A percentile compares a stretch with the other conserved stretches of the same genome.
Evolutionary conservation across 2,797 vertebrate genomes (phyloP).

Genomic region (Pseudomugil tenellus): DNA sequence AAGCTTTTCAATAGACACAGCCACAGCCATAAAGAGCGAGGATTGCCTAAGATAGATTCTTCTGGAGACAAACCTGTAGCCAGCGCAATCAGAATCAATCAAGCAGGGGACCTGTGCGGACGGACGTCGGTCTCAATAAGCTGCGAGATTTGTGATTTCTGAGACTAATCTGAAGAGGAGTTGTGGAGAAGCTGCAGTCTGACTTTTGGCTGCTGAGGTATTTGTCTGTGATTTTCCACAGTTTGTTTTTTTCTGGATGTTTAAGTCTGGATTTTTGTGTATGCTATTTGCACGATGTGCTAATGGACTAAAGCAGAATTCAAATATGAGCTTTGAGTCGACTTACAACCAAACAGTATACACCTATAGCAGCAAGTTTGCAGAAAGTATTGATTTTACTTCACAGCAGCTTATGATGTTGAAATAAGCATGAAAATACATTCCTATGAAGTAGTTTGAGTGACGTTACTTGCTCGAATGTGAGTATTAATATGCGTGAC

Average conservation of each 20-base stretch:
- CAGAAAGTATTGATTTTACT: constrained; percentile 1
- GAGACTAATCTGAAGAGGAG: constrained; percentile 54
- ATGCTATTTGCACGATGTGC: constrained; percentile 21
- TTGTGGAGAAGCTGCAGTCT: constrained; percentile 61
- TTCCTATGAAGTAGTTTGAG: constrained; percentile 23
- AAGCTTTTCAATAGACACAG: constrained; percentile 84
- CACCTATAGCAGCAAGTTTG: neutral
- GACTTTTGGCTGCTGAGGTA: constrained; percentile 77
- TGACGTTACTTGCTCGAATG: constrained; percentile 30
- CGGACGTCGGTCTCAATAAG: constrained; percentile 44
- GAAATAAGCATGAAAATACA: constrained; percentile 11
- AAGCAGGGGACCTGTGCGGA: constrained; percentile 50
- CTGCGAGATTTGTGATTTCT: constrained; percentile 51
- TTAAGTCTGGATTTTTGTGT: constrained; percentile 22
- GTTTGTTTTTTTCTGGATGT: constrained; percentile 23
- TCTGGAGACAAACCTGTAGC: constrained; percentile 82
- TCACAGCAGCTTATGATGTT: neutral
- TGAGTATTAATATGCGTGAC: constrained; percentile 28
- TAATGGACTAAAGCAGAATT: constrained; percentile 17
- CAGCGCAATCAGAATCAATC: constrained; percentile 68
- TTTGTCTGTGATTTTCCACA: constrained; percentile 30
- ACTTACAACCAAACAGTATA: neutral
- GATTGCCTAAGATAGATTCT: constrained; percentile 83
- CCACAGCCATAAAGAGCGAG: constrained; percentile 80
- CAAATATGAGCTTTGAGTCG: constrained; percentile 3